Evolutionary conservation across 2,113 vertebrate species (phyloP), one percentile per base, ranked within the genome.

Genomic region (Barnardius zonarius): DNA sequence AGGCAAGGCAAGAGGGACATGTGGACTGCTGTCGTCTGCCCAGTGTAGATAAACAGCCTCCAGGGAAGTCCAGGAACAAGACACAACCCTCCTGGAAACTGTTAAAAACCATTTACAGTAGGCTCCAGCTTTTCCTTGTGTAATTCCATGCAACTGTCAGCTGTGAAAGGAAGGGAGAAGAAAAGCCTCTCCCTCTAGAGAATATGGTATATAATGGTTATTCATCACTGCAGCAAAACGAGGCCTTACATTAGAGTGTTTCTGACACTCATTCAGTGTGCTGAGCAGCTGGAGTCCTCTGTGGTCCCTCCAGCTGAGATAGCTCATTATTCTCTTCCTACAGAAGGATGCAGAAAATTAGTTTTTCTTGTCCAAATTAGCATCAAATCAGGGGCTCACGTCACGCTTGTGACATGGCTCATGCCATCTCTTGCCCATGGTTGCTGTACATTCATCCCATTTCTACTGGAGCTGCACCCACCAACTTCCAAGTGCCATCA

Each of bases 381-480:
- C 48, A 57, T 59, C 23, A 18, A 14, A 7, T 6, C 39, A 3
- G 24, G 30, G 61, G 8, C 37, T 51, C 1, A 0, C 0, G 0
- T 1, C 5, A 12, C 57, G 37, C 1, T 2, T 30, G 73, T 5
- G 52, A 30, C 20, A 1, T 1, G 20, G 19, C 28, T 31, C 2
- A 0, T 6, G n/a, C 14, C 0, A 0, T 19, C 46, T 48, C 19
- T 69, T 7, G 6, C 33, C 37, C 3, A 0, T 0, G 6, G 49
- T 57, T 28, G 9, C 41, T 70, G 20, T 1, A 2, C 8, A 3
- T 27, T 46, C 37, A 6, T 7, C 19, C 67, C 0, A 0, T 33
- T 11, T 2, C 43, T 39, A 52, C 63, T 64, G 59, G 48, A 63
- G 70, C 72, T 61, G 67, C 8, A 10, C 3, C 12, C 37, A 17